Evolutionary conservation across 2,113 vertebrate species (phyloP), one percentile per base, ranked within the genome.

Genomic region (Erythrolamprus reginae): DNA sequence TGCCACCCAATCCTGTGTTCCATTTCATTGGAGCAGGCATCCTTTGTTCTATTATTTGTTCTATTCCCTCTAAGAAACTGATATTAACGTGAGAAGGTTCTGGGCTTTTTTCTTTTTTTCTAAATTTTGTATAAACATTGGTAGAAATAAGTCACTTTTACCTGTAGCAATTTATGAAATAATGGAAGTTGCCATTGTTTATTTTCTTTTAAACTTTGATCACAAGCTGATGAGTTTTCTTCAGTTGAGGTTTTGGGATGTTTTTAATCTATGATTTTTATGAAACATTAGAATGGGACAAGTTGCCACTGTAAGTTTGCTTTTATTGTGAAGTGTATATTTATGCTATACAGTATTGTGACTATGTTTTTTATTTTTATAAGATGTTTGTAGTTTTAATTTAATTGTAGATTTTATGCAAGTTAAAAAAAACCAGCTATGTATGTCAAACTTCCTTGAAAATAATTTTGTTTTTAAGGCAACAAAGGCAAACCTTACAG

Each of bases 401-500:
- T 58, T 88, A 65, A 88, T 50, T 17, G 10, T 47, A 87, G 86
- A 65, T 65, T 65, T 77, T 77, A 19, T 8, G 13, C 65, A 33
- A 70, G 15, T 70, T 33, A 70, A 77, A 58, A 58, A 86, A 55
- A 86, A 42, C 52, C 38, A 42, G 15, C 9, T 33, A 24, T 9
- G 10, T 52, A 26, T 21, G 10, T 83, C 24, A 33, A 19, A 33
- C 70, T 87, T 61, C 61, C 48, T 61, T 61, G 42, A 58, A 38
- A 9, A 58, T 90, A 0, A 94, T 92, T 95, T 38, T 93, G 3
- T 93, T 88, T 93, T 93, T 10, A 96, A 99, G 99, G 97, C 92
- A 4, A 97, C 96, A 0, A 96, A 94, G 94, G 97, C 94, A 0
- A 95, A 95, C 26, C 96, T 99, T 92, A 95, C 94, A 10, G 94